Percentiles rank a stretch among this genome's conserved stretches.
Evolutionary conservation across 2,888 invertebrate genomes (phyloP).

Genomic region (Tetheella fluctuosa): DNA sequence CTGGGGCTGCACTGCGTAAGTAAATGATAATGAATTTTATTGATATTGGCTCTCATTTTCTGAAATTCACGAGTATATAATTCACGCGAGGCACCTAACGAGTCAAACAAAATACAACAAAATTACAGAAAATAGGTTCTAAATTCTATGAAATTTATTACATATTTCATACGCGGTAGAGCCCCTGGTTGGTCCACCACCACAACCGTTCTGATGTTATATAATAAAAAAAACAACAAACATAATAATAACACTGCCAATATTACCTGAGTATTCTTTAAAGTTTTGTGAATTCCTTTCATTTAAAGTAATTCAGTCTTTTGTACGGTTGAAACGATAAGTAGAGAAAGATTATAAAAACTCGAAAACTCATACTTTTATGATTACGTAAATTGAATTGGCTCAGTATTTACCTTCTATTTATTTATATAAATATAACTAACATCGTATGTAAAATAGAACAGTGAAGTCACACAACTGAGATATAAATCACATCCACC

Average conservation of each 20-base stretch:
- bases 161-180: no score
- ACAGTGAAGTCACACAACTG: constrained; percentile 64
- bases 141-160: no score
- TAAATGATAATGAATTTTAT: no score
- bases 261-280: constrained; percentile 74
- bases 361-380: constrained; percentile 57
- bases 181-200: constrained; percentile 66
- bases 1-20: constrained; percentile 22
- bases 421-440: constrained; percentile 58
- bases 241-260: constrained; percentile 65
- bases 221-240: constrained; percentile 57
- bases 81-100: no score
- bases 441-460: constrained; percentile 83
- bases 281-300: constrained; percentile 68
- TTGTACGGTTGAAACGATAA: constrained; percentile 66
- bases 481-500: constrained; percentile 36
- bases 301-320: constrained; percentile 71
- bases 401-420: constrained; percentile 67
- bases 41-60: no score
- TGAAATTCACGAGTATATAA: no score
- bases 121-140: no score
- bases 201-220: constrained; percentile 70
- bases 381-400: constrained; percentile 72
- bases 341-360: constrained; percentile 55
- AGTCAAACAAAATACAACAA: no score